Conservation (phyloP, 2,113 vertebrate genomes). For the Casuarius casuarius region DNA sequence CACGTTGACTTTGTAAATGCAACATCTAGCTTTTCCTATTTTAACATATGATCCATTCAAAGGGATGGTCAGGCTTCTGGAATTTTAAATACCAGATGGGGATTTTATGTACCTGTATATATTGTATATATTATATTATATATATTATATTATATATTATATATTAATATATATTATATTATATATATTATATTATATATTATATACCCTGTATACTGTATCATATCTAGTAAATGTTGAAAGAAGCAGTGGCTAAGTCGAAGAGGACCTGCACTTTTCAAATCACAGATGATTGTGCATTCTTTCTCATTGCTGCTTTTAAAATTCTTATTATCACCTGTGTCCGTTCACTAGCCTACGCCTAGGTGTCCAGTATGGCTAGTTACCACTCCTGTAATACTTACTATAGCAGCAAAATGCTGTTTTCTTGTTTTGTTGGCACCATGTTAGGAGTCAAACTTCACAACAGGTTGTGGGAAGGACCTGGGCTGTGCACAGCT, state of each 20-base stretch:
- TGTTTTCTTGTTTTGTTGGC: background rate
- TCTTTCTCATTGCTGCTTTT: background rate
- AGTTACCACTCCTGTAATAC: background rate
- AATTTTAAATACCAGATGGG: slow-evolving; percentile 8
- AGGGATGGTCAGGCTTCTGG: slow-evolving; percentile 9
- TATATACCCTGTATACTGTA: no score
- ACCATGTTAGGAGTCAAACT: background rate
- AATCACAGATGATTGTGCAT: background rate
- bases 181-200: no score
- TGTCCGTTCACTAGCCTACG: background rate
- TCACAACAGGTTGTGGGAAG: background rate
- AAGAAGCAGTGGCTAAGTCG: background rate
- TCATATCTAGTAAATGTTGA: background rate
- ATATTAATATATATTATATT: no score
- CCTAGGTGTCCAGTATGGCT: background rate
- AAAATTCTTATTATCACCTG: background rate
- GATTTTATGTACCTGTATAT: background rate
- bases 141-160: no score
- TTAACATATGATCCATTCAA: slow-evolving; percentile 1
- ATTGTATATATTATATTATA: no score
- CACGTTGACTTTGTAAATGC: slow-evolving; percentile 1
- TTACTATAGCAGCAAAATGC: background rate
- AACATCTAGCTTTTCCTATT: slow-evolving; percentile 32
- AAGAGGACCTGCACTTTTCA: background rate
- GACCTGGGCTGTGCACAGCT: background rate